phyloP scores from a whole-genome alignment of 1,140 invertebrate genomes.

The Cotesia vestalis region DNA sequence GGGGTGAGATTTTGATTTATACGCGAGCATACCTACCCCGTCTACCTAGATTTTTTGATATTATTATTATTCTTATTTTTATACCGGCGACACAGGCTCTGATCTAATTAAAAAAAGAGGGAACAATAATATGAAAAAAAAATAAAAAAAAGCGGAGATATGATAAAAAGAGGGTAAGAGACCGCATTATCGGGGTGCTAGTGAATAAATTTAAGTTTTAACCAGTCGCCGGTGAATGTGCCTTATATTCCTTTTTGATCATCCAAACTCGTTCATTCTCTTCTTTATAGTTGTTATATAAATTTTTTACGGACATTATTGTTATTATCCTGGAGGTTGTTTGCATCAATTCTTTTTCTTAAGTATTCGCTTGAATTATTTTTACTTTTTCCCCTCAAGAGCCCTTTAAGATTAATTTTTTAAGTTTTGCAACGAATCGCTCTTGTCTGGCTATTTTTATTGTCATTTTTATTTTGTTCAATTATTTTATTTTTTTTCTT shows the following conservation, averaged over 20 bases:
- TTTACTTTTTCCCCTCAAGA: too few species aligned
- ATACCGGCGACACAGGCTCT: slow-evolving; percentile 23
- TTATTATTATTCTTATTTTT: slow-evolving; percentile 27
- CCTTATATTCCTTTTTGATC: slow-evolving; percentile 25
- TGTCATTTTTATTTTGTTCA: too few species aligned
- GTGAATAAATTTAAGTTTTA: slow-evolving; percentile 41
- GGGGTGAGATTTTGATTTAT: slow-evolving; percentile 42
- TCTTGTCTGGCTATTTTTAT: too few species aligned
- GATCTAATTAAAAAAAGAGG: slow-evolving; percentile 44
- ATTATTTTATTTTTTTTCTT: too few species aligned
- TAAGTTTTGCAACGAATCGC: too few species aligned
- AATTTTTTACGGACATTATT: neutral
- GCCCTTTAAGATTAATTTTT: too few species aligned
- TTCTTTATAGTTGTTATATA: slow-evolving; percentile 10
- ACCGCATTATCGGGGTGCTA: slow-evolving; percentile 38
- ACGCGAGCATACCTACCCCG: slow-evolving; percentile 22
- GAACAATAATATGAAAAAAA: neutral
- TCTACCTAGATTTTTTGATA: slow-evolving; percentile 2
- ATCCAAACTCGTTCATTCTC: slow-evolving; percentile 29
- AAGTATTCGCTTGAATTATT: too few species aligned
- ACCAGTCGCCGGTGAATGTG: slow-evolving; percentile 34
- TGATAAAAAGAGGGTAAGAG: slow-evolving; percentile 14
- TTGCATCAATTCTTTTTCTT: too few species aligned
- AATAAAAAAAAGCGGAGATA: neutral
- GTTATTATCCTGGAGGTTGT: too few species aligned